Evolutionary conservation across 2,797 vertebrate genomes (phyloP), one percentile per base, ranked within the genome.

Genomic region (Thaleichthys pacificus): DNA sequence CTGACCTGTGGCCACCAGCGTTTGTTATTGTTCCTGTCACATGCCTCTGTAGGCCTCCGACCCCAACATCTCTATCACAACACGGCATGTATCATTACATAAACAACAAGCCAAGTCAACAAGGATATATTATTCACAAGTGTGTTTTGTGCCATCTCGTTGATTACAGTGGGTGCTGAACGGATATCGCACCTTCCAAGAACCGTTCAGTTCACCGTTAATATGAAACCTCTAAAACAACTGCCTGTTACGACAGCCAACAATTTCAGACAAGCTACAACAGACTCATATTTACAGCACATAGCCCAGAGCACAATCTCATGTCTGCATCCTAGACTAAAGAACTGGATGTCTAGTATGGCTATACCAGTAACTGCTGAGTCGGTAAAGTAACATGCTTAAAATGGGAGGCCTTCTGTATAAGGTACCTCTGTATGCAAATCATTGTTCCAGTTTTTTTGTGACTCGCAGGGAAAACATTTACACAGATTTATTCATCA

Each of bases 161-260:
- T 58, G 2, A 49, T 49, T 14, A 49, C 47, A 17, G n/a, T 57
- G 19, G 3, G 21, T 12, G 58, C 58, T 35, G 61, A 66, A 58
- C 69, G 68, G 35, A 30, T 66, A 78, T 75, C 14, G 49, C 42
- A 49, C 64, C 56, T 51, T 80, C 47, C 54, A 42, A 78, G 21
- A 76, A 71, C 54, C 56, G 54, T 74, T 82, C 26, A 66, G 19
- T 64, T 30, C 17, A 56, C 80, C 64, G 56, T 2, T 72, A 77
- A 54, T 54, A 62, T 30, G 60, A 77, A 84, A 82, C 78, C 75
- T 83, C 77, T 79, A 75, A 83, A 89, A 80, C 79, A 86, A 76
- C 78, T 80, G 71, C 61, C 72, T 65, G 62, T 71, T 83, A 30
- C 30, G 30, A 63, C 14, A 63, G 61, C 28, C 61, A 7, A 63